A percentile compares a stretch with the other conserved stretches of the same genome.
phyloP scores from a whole-genome alignment of 2,888 invertebrate genomes.

The Caradrina kadenii region DNA sequence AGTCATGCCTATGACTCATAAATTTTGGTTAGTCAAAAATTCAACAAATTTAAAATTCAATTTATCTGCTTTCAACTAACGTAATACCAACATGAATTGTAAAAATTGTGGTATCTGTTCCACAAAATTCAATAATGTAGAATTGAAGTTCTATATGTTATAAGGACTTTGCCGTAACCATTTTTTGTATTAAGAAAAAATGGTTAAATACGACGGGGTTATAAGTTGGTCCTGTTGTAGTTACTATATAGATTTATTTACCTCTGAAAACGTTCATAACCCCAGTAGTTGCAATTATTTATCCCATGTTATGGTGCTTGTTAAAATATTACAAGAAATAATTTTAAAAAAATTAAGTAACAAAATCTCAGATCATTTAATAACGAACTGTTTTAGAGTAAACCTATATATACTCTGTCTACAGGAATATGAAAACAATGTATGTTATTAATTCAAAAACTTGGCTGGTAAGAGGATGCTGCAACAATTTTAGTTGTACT shows the following conservation, averaged over 20 bases:
- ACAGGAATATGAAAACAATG: slow-evolving; percentile 21
- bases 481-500: slow-evolving; percentile 5
- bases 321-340: background rate
- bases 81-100: too few relatives aligned
- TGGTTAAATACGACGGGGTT: too few relatives aligned
- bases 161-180: too few relatives aligned
- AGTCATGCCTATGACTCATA: too few relatives aligned
- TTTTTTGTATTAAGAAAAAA: too few relatives aligned
- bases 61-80: too few relatives aligned
- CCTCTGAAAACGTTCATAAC: slow-evolving; percentile 6
- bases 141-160: too few relatives aligned
- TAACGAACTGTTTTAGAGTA: slow-evolving; percentile 23
- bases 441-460: slow-evolving; percentile 18
- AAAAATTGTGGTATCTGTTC: too few relatives aligned
- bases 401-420: slow-evolving; percentile 4
- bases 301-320: slow-evolving; percentile 14
- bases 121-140: too few relatives aligned
- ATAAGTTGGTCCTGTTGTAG: background rate
- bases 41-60: too few relatives aligned
- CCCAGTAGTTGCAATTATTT: slow-evolving; percentile 16
- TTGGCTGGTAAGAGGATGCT: slow-evolving; percentile 30
- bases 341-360: background rate
- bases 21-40: too few relatives aligned
- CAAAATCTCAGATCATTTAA: slow-evolving; percentile 9
- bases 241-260: background rate